Conservation (phyloP, 1,140 invertebrate genomes). For the Drosophila mojavensis region DNA sequence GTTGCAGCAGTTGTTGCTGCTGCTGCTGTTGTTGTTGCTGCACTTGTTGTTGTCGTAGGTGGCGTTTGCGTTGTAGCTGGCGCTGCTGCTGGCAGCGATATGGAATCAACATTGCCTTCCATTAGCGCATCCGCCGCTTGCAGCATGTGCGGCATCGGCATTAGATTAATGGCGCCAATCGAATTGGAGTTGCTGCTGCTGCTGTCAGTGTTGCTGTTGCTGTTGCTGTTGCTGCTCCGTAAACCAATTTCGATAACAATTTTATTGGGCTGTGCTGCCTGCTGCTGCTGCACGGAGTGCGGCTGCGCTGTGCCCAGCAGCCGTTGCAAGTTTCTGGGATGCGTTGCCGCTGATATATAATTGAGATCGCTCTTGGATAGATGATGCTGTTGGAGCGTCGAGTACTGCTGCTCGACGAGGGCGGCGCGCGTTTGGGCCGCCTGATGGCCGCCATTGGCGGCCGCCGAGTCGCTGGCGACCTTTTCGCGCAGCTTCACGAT, state of each 20-base stretch:
- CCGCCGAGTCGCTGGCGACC: constrained; percentile 80
- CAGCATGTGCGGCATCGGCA: constrained; percentile 53
- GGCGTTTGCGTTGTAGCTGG: constrained; percentile 6
- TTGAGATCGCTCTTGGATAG: constrained; percentile 79
- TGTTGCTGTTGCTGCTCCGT: constrained; percentile 29
- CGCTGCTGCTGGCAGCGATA: constrained; percentile 72
- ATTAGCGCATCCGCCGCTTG: constrained; percentile 66
- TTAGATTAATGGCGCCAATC: constrained; percentile 8
- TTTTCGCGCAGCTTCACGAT: constrained; percentile 80
- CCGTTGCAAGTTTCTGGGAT: constrained; percentile 77
- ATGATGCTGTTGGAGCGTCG: constrained; percentile 78
- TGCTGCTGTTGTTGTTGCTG: neutral
- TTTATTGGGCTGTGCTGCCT: constrained; percentile 56
- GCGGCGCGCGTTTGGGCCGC: constrained; percentile 77
- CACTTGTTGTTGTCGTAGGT: constrained; percentile 8
- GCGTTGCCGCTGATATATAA: constrained; percentile 73
- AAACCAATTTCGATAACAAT: constrained; percentile 78
- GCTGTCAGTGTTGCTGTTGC: constrained; percentile 5
- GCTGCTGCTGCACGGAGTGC: constrained; percentile 6
- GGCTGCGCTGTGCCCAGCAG: constrained; percentile 29
- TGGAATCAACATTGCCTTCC: constrained; percentile 80
- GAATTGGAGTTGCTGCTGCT: neutral
- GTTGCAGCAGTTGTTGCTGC: constrained; percentile 2
- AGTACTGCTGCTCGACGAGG: constrained; percentile 78
- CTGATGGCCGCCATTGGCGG: constrained; percentile 75